These are phyloP conservation scores for Incurvaria masculella DNA, from an alignment of 2,888 invertebrate genomes.

Conservation along the genomic window DNA sequence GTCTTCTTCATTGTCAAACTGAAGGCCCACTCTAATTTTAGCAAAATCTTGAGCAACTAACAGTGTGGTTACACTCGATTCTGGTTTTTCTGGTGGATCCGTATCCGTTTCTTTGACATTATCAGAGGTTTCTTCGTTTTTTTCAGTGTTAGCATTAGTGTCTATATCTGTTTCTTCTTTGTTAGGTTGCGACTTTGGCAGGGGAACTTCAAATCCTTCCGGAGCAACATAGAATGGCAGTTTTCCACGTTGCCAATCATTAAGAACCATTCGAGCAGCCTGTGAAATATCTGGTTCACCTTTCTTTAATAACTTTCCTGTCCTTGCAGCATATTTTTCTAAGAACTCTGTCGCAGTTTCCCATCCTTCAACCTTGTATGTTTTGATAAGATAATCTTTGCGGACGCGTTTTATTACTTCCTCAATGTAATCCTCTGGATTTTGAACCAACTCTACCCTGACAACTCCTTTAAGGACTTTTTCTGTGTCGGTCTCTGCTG, in stretches of 20 bases:
- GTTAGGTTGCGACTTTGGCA: conserved; percentile 37
- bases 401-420: conserved; percentile 84
- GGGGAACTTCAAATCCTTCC: conserved; percentile 72
- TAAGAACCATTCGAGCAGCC: conserved; percentile 91
- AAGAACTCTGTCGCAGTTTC: conserved; percentile 81
- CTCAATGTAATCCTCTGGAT: conserved; percentile 93
- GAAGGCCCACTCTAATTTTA: conserved; percentile 73
- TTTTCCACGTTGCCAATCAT: conserved; percentile 98
- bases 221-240: conserved; percentile 92
- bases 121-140: conserved; percentile 19
- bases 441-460: conserved; percentile 89
- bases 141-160: conserved; percentile 16
- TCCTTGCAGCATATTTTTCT: conserved; percentile 81
- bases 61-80: conserved; percentile 40
- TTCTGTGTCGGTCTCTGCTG: conserved; percentile 91
- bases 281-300: conserved; percentile 94
- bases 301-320: conserved; percentile 90
- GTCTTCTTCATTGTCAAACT: conserved; percentile 64
- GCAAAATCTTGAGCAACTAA: conserved; percentile 76
- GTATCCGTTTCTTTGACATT: conserved; percentile 21
- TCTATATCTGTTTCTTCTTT: conserved; percentile 15
- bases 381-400: conserved; percentile 83
- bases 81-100: conserved; percentile 26
- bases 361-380: conserved; percentile 87
- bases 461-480: conserved; percentile 98